Percentiles rank a stretch among this genome's conserved stretches.
These are phyloP conservation scores for Pagetopsis macropterus DNA, from an alignment of 2,797 vertebrate genomes.

Conservation along the genomic window DNA sequence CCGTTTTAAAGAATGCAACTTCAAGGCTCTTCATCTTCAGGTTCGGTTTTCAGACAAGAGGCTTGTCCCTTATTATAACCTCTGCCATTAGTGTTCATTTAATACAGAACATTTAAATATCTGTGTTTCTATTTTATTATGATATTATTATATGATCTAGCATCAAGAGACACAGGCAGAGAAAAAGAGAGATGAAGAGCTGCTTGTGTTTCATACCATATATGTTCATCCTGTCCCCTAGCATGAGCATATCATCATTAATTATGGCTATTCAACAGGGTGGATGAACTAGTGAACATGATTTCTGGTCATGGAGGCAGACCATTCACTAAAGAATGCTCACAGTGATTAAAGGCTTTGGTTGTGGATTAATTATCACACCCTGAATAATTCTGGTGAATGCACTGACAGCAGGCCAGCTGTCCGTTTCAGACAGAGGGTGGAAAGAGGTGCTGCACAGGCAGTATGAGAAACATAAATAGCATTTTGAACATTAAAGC, in stretches of 20 bases:
- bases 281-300: constrained; percentile 23
- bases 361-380: constrained; percentile 32
- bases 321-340: constrained; percentile 42
- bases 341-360: constrained; percentile 23
- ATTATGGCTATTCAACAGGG: background rate
- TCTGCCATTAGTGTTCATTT: background rate
- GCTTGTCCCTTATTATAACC: too few relatives aligned
- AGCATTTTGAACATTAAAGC: too few relatives aligned
- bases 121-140: background rate
- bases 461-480: too few relatives aligned
- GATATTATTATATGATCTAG: background rate
- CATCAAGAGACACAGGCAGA: background rate
- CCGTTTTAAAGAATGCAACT: too few relatives aligned
- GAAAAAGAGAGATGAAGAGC: background rate
- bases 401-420: constrained; percentile 1
- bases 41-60: too few relatives aligned
- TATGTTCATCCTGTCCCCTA: background rate
- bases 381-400: constrained; percentile 35
- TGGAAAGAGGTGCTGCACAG: too few relatives aligned
- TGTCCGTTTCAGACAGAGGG: too few relatives aligned
- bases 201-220: background rate
- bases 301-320: constrained; percentile 20
- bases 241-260: background rate
- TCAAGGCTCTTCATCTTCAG: too few relatives aligned
- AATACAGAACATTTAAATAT: background rate